Percentiles rank a stretch among this genome's conserved stretches.
phyloP scores from a whole-genome alignment of 2,888 invertebrate species.

The Drosophila leonis region DNA sequence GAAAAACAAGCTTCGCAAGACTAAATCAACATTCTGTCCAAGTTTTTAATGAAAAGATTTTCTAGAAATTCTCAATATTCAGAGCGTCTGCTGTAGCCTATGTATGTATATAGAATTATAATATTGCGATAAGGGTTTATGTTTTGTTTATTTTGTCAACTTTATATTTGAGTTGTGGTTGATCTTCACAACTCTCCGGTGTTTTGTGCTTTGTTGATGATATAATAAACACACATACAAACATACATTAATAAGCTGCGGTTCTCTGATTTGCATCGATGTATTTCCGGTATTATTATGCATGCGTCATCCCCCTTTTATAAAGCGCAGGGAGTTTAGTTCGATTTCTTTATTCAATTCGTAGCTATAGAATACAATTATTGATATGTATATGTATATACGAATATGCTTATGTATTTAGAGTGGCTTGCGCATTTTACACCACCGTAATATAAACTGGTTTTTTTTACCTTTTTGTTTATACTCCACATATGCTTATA shows the following conservation, averaged over 20 bases:
- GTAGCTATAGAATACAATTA: slow-evolving; percentile 21
- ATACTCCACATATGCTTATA: slow-evolving; percentile 63
- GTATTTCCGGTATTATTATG: slow-evolving; percentile 51
- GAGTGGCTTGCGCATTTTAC: slow-evolving; percentile 57
- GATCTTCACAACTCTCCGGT: slow-evolving; percentile 21
- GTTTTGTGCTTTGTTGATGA: slow-evolving; percentile 18
- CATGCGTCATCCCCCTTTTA: slow-evolving; percentile 57
- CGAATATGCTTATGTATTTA: slow-evolving; percentile 15
- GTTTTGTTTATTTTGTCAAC: slow-evolving; percentile 36
- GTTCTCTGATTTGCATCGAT: slow-evolving; percentile 50
- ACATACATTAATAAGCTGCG: slow-evolving; percentile 46
- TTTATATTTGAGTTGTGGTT: slow-evolving; percentile 27
- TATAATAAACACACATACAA: slow-evolving; percentile 47
- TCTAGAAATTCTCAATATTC: background rate
- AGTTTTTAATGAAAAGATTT: background rate
- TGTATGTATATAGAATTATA: slow-evolving; percentile 6
- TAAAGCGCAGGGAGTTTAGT: slow-evolving; percentile 31
- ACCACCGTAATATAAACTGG: slow-evolving; percentile 42
- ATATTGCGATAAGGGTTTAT: slow-evolving; percentile 6
- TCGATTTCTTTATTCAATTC: slow-evolving; percentile 36
- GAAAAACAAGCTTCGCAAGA: background rate
- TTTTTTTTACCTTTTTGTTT: slow-evolving; percentile 33
- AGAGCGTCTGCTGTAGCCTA: background rate
- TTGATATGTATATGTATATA: background rate
- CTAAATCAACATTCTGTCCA: background rate